Evolutionary conservation across 2,113 vertebrate genomes (phyloP), one percentile per base, ranked within the genome.

Genomic region (Halcyon senegalensis): DNA sequence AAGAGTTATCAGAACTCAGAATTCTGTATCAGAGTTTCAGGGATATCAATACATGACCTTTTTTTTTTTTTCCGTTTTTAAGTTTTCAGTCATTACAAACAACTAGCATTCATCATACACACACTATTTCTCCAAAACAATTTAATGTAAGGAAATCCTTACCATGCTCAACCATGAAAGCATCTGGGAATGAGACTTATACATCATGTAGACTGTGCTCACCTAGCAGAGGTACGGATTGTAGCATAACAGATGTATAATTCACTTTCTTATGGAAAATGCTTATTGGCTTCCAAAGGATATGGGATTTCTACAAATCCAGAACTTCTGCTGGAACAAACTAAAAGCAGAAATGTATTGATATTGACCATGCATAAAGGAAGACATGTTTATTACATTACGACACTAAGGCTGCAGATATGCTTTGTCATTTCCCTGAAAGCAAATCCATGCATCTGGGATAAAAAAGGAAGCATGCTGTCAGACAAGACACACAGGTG

Each of bases 401-500:
- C 74, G 46, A 70, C 31, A 16, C 50, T 15, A 53, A 69, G 28
- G 77, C 41, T 86, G 63, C 33, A 92, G 77, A 89, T 68, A n/a
- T 8, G 43, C n/a, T 88, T 68, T 93, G 80, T 82, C 75, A 75
- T 90, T 94, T 92, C 68, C 72, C 74, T 76, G 48, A 59, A 35
- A 93, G 91, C 30, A 80, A 78, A 93, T 35, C 25, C 67, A 60
- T 33, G n/a, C 70, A 86, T 74, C 62, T 89, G 43, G 76, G 82
- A 60, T 18, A 50, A 13, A 83, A 80, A 80, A 62, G 77, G 17
- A 56, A 79, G 74, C 51, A 16, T 23, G 21, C n/a, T 85, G 67
- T 58, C 74, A 95, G 55, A 53, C 46, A 89, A 85, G 91, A 79
- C 30, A 91, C 60, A 80, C 23, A 92, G 94, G 55, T 90, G 91